Evolutionary conservation across 2,113 vertebrate species (phyloP).

Genomic region (Ceyx margarethae): DNA sequence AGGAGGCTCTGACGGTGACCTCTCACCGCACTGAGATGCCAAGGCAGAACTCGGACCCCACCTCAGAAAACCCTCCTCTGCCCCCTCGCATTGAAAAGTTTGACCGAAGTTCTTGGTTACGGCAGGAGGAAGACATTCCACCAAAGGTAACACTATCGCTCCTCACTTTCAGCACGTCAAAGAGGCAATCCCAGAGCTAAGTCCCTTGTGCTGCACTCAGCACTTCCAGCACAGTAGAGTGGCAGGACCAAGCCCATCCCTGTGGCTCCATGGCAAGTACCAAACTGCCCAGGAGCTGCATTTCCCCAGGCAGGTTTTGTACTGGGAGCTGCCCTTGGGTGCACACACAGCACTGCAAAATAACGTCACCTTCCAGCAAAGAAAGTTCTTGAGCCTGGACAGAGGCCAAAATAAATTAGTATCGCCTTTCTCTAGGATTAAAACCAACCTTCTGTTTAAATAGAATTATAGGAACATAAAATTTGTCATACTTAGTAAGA

Average conservation of each 20-base stretch:
- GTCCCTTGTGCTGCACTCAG: background rate
- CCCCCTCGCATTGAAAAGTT: slow-evolving; percentile 93
- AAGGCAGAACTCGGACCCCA: slow-evolving; percentile 98
- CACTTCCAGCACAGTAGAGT: background rate
- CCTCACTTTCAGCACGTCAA: slow-evolving; percentile 37
- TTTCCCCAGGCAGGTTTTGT: background rate
- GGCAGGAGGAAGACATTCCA: slow-evolving; percentile 96
- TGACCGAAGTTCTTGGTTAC: slow-evolving; percentile 96
- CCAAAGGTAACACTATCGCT: slow-evolving; percentile 86
- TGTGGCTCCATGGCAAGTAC: fast-evolving
- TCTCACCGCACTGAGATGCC: slow-evolving; percentile 96
- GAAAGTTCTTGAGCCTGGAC: background rate
- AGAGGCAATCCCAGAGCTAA: background rate
- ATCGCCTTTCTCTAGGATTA: background rate
- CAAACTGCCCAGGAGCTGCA: background rate
- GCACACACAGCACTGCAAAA: background rate
- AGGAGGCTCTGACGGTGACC: slow-evolving; percentile 88
- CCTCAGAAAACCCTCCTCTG: slow-evolving; percentile 94
- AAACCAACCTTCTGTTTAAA: slow-evolving; percentile 34
- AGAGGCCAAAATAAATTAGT: slow-evolving; percentile 37
- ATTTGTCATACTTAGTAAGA: slow-evolving; percentile 61
- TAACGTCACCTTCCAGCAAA: background rate
- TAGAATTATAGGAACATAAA: slow-evolving; percentile 49
- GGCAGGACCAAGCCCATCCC: background rate
- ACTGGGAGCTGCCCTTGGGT: background rate